These are phyloP conservation scores for Meandrusa payeni DNA, from an alignment of 2,888 invertebrate genomes.

Conservation along the genomic window DNA sequence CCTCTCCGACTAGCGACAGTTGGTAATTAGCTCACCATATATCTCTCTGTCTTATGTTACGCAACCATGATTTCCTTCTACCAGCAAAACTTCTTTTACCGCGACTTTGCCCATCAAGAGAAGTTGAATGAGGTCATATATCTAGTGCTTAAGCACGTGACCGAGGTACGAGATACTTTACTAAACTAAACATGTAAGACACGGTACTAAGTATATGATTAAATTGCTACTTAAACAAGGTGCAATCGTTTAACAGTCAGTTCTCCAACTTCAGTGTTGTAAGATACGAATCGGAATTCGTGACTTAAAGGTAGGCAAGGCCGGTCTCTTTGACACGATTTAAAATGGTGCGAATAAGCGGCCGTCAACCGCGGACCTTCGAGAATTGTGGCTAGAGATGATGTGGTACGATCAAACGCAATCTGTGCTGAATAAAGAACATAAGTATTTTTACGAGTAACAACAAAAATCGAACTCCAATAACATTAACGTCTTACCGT, in stretches of 20 bases:
- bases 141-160: too few relatives aligned
- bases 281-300: conserved; percentile 37
- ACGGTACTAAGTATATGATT: too few relatives aligned
- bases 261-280: conserved; percentile 29
- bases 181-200: too few relatives aligned
- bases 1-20: too few relatives aligned
- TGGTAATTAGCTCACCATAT: too few relatives aligned
- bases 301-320: conserved; percentile 36
- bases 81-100: too few relatives aligned
- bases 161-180: too few relatives aligned
- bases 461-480: conserved; percentile 37
- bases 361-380: conserved; percentile 40
- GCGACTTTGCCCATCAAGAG: too few relatives aligned
- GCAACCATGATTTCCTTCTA: too few relatives aligned
- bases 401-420: conserved; percentile 43
- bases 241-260: conserved; percentile 15
- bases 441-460: too few relatives aligned
- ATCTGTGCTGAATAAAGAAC: conserved; percentile 52
- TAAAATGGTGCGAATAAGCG: conserved; percentile 41
- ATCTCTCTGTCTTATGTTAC: too few relatives aligned
- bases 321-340: conserved; percentile 45
- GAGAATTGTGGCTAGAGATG: conserved; percentile 38
- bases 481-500: conserved; percentile 33
- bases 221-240: conserved; percentile 16
- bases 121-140: too few relatives aligned